Conservation (phyloP, 2,888 invertebrate species). For the Leptinotarsa juncta region DNA sequence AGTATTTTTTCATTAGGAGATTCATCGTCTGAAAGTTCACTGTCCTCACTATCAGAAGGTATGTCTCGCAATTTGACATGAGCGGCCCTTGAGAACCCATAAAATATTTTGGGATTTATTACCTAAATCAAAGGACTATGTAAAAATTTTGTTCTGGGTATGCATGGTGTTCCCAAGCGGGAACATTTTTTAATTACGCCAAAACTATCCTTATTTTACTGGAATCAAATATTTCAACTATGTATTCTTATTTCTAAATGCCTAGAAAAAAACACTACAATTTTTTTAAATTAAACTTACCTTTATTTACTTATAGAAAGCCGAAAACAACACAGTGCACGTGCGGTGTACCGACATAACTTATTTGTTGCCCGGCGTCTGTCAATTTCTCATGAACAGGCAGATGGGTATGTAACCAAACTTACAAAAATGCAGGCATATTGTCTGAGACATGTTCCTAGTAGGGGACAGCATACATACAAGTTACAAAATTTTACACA, state of each 20-base stretch:
- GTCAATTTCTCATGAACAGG: too few relatives aligned
- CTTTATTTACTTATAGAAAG: neutral
- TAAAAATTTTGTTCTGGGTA: neutral
- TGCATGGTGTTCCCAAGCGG: neutral
- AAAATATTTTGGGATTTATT: neutral
- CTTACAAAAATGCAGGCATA: too few relatives aligned
- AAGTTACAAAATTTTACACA: too few relatives aligned
- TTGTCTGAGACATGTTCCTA: too few relatives aligned
- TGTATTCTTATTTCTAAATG: neutral
- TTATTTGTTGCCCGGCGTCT: too few relatives aligned
- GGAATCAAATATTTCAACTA: too few relatives aligned
- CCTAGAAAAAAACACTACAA: neutral
- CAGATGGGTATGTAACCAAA: too few relatives aligned
- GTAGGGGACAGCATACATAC: too few relatives aligned
- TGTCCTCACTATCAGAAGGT: conserved; percentile 7
- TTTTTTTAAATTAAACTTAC: neutral
- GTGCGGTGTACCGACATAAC: neutral
- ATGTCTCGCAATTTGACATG: neutral
- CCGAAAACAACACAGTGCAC: neutral
- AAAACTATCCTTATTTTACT: neutral
- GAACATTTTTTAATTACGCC: neutral
- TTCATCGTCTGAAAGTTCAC: conserved; percentile 3
- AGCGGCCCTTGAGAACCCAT: neutral
- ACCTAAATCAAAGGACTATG: neutral
- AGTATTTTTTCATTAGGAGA: neutral